Percentiles rank a stretch among this genome's conserved stretches.
phyloP scores from a whole-genome alignment of 2,113 vertebrate genomes.

The Chlorodrepanis virens region DNA sequence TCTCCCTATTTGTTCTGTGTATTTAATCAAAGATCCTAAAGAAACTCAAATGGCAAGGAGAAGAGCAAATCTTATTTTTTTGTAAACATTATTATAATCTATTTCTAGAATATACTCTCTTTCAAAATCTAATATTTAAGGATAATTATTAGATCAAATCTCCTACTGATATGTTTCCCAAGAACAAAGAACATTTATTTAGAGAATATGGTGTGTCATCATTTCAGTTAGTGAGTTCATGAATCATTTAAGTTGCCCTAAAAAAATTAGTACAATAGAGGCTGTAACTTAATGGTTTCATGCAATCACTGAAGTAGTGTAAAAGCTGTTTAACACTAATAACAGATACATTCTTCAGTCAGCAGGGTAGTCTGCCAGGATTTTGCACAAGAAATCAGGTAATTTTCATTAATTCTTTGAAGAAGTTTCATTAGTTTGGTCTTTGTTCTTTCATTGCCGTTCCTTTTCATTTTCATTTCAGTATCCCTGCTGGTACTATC shows the following conservation, averaged over 20 bases:
- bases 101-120: background rate
- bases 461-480: conserved; percentile 18
- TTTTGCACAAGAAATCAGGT: conserved; percentile 5
- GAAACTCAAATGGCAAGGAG: background rate
- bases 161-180: background rate
- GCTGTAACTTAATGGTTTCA: conserved; percentile 37
- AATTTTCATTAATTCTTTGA: conserved; percentile 25
- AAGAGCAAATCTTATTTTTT: background rate
- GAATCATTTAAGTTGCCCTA: conserved; percentile 30
- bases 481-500: background rate
- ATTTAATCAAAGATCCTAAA: background rate
- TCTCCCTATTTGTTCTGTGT: background rate
- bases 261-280: conserved; percentile 33
- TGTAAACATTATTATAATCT: background rate
- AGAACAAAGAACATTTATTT: conserved; percentile 41
- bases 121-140: conserved; percentile 15
- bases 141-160: background rate
- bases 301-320: conserved; percentile 21
- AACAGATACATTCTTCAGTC: conserved; percentile 30
- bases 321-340: conserved; percentile 47
- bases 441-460: conserved; percentile 29
- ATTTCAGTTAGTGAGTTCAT: conserved; percentile 14
- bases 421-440: background rate
- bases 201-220: background rate
- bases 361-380: conserved; percentile 10